Percentiles rank a stretch among this genome's conserved stretches.
Evolutionary conservation across 2,888 invertebrate species (phyloP).

Genomic region (Eulithis prunata): DNA sequence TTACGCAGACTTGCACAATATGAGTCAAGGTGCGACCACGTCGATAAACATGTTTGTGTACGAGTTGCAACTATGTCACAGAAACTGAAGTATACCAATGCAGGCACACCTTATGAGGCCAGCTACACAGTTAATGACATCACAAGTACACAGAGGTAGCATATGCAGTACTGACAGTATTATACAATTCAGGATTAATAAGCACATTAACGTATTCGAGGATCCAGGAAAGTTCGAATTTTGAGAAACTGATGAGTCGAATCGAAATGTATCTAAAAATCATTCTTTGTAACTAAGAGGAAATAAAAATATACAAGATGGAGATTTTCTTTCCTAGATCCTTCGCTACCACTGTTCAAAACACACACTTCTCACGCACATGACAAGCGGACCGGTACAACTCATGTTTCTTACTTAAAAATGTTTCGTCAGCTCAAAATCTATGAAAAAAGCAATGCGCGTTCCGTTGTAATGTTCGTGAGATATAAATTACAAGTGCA

Average conservation of each 20-base stretch:
- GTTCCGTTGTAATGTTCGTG: slow-evolving; percentile 3
- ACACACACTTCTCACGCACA: slow-evolving; percentile 7
- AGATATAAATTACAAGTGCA: slow-evolving; percentile 18
- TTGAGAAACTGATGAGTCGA: neutral
- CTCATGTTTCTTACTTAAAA: neutral
- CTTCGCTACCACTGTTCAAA: slow-evolving; percentile 7
- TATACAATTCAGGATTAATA: slow-evolving; percentile 20
- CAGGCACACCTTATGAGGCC: neutral
- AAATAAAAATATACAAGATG: neutral
- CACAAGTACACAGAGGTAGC: slow-evolving; percentile 15
- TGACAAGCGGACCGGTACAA: neutral
- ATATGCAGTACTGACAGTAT: neutral
- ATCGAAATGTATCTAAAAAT: neutral
- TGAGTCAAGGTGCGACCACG: neutral
- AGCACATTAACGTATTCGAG: slow-evolving; percentile 9
- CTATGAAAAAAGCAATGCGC: neutral
- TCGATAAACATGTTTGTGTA: neutral
- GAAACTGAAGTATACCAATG: neutral
- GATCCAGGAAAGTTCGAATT: slow-evolving; percentile 2
- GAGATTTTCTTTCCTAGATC: neutral
- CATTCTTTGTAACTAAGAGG: neutral
- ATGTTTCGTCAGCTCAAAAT: neutral
- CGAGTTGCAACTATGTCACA: neutral
- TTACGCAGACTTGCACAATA: neutral
- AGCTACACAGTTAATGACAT: slow-evolving; percentile 14